Evolutionary conservation across 2,797 vertebrate species (phyloP).

Genomic region (Perodicticus potto): DNA sequence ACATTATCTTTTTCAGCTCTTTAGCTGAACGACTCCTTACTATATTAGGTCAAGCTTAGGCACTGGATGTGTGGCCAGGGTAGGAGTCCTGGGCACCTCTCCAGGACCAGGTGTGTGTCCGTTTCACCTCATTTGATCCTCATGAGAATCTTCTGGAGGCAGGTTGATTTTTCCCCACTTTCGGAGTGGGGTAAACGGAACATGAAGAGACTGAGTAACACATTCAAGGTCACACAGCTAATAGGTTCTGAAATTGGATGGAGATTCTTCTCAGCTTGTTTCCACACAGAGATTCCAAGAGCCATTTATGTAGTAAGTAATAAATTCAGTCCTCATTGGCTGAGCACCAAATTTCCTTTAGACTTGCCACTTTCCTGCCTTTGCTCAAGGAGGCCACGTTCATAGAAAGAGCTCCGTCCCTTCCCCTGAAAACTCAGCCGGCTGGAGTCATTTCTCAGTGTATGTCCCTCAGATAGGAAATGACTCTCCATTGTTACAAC

Average conservation of each 20-base stretch:
- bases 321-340: not conserved
- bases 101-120: not conserved
- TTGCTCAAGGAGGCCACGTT: not conserved
- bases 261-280: not conserved
- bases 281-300: not conserved
- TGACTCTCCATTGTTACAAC: not conserved
- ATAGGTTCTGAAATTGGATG: not conserved
- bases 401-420: not conserved
- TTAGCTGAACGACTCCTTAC: not conserved
- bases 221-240: not conserved
- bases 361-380: not conserved
- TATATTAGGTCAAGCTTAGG: not conserved
- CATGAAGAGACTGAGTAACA: not conserved
- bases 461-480: not conserved
- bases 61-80: not conserved
- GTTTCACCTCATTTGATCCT: not conserved
- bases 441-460: not conserved
- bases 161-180: not conserved
- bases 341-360: not conserved
- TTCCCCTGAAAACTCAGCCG: not conserved
- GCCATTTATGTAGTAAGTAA: not conserved
- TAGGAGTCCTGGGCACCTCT: too few species aligned
- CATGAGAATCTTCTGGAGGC: not conserved
- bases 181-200: not conserved
- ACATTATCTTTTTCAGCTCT: not conserved